phyloP scores from a whole-genome alignment of 1,140 invertebrate species.

The Euura lappo region DNA sequence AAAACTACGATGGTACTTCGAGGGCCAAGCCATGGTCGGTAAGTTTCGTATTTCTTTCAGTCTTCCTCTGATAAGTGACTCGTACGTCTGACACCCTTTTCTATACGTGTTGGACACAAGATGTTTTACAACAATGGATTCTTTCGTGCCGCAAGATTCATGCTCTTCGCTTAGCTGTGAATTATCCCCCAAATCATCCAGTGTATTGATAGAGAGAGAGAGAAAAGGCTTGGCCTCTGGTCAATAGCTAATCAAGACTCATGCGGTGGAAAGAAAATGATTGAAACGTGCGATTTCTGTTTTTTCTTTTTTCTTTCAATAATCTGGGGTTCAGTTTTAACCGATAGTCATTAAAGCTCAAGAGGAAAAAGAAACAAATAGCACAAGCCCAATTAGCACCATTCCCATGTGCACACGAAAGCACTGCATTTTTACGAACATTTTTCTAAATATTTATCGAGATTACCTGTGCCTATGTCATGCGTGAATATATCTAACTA shows the following conservation, averaged over 20 bases:
- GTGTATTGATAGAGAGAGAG: background rate
- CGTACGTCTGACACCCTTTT: no score
- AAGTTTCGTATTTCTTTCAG: no score
- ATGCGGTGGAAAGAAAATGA: background rate
- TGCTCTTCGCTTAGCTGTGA: no score
- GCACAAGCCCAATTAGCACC: background rate
- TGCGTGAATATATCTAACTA: background rate
- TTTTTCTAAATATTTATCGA: background rate
- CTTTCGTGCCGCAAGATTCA: no score
- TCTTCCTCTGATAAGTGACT: no score
- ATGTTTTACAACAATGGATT: no score
- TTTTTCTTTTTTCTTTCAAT: background rate
- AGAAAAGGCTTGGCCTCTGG: no score
- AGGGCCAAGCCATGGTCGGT: no score
- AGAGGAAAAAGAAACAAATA: background rate
- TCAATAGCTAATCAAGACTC: background rate
- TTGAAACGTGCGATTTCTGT: background rate
- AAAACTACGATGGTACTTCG: no score
- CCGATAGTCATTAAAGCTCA: background rate
- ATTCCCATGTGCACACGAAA: background rate
- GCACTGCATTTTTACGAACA: constrained; percentile 2
- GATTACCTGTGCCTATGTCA: background rate
- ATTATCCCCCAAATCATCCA: background rate
- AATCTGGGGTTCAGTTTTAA: background rate
- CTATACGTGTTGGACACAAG: no score